Conservation (phyloP, 37 sponge, comb jelly and placozoan species). For the Cliona cf. orientalis region DNA sequence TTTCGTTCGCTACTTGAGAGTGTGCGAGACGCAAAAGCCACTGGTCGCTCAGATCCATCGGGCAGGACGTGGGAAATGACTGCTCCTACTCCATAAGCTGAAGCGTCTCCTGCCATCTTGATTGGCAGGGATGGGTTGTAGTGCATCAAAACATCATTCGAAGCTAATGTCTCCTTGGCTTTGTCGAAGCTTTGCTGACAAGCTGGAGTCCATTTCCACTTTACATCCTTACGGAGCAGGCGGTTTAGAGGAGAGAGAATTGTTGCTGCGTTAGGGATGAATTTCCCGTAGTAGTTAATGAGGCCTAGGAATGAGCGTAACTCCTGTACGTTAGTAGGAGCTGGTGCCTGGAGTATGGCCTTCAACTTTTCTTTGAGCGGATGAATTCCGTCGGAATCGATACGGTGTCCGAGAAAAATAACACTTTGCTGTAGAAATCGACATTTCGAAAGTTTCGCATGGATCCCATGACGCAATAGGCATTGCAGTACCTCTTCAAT, state of each 20-base stretch:
- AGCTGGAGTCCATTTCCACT: constrained; percentile 17
- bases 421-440: neutral
- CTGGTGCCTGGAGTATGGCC: constrained; percentile 25
- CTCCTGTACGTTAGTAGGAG: constrained; percentile 2
- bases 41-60: constrained; percentile 18
- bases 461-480: neutral
- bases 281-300: constrained; percentile 39
- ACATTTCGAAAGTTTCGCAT: constrained; percentile 11
- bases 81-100: constrained; percentile 32
- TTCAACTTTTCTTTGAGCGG: constrained; percentile 7
- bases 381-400: constrained; percentile 3
- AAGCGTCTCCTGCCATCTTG: constrained; percentile 23
- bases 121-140: constrained; percentile 26
- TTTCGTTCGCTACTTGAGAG: constrained; percentile 5
- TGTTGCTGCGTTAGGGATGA: neutral
- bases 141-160: constrained; percentile 1
- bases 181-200: constrained; percentile 12
- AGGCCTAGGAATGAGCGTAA: neutral
- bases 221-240: constrained; percentile 1
- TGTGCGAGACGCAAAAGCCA: constrained; percentile 13
- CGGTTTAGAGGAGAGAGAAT: constrained; percentile 11
- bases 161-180: constrained; percentile 25
- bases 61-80: constrained; percentile 26
- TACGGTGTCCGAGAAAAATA: constrained; percentile 1
- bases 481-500: neutral